Evolutionary conservation across 2,797 vertebrate species (phyloP).

Genomic region (Dendrocincla fuliginosa): DNA sequence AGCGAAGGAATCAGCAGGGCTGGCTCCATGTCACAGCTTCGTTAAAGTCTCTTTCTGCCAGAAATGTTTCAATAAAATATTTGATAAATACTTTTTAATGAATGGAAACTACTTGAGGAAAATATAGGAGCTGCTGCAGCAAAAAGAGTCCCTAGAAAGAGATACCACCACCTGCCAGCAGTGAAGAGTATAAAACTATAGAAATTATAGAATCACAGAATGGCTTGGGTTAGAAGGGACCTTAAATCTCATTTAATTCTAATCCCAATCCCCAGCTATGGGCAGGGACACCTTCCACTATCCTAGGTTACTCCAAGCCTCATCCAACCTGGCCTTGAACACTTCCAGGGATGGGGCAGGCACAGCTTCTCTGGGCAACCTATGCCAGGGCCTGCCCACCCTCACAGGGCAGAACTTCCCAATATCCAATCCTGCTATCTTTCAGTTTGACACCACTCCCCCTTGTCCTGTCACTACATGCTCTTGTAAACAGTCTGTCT

Average conservation of each 20-base stretch:
- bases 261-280: no score
- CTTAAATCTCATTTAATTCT: neutral
- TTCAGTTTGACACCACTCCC: neutral
- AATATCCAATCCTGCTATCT: neutral
- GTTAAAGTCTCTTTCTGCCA: neutral
- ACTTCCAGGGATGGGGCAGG: neutral
- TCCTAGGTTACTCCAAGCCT: neutral
- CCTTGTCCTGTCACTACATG: neutral
- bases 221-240: neutral
- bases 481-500: neutral
- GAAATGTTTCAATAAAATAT: neutral
- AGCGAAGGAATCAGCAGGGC: neutral
- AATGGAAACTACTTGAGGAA: neutral
- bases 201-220: neutral
- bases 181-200: neutral
- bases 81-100: constrained; percentile 1
- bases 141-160: neutral
- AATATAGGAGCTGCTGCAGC: constrained; percentile 3
- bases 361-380: neutral
- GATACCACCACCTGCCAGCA: neutral
- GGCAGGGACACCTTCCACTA: neutral
- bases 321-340: neutral
- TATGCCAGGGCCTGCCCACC: neutral
- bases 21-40: neutral
- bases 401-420: neutral